Evolutionary conservation across 2,888 invertebrate species (phyloP).

Genomic region (Caenorhabditis sp.): DNA sequence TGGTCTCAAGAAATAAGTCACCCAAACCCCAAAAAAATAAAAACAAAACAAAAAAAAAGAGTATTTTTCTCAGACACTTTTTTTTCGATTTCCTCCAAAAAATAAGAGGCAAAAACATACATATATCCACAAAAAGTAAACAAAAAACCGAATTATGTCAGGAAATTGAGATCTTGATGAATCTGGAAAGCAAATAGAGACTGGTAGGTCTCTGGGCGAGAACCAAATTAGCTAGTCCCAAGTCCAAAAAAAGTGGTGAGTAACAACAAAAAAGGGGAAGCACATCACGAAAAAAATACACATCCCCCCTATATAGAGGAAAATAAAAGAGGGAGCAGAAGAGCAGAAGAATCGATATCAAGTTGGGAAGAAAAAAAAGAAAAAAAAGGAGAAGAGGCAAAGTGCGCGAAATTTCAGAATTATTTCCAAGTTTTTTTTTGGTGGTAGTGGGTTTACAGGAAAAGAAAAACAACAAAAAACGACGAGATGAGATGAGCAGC

Average conservation of each 20-base stretch:
- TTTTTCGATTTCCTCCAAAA: not conserved
- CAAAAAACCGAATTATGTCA: not conserved
- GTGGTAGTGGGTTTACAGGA: not conserved
- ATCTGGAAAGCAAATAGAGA: too few species aligned
- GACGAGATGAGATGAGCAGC: not conserved
- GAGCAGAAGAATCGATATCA: constrained; percentile 6
- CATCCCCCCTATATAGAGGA: not conserved
- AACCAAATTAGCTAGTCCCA: too few species aligned
- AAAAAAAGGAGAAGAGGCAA: constrained; percentile 2
- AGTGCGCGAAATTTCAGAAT: not conserved
- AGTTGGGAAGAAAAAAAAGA: constrained; percentile 7
- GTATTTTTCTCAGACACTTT: constrained; percentile 13
- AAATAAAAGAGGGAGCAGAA: constrained; percentile 2
- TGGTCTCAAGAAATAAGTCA: too few species aligned
- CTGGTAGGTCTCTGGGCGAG: too few species aligned
- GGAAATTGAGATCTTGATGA: not conserved
- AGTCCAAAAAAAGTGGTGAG: not conserved
- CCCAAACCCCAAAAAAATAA: not conserved
- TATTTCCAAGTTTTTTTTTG: not conserved
- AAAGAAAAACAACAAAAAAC: not conserved
- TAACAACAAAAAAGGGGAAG: not conserved
- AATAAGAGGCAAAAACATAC: not conserved
- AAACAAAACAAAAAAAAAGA: not conserved
- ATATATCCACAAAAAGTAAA: not conserved
- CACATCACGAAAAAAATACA: not conserved